phyloP scores from a whole-genome alignment of 2,888 invertebrate species.

The Leptopterna dolabrata region DNA sequence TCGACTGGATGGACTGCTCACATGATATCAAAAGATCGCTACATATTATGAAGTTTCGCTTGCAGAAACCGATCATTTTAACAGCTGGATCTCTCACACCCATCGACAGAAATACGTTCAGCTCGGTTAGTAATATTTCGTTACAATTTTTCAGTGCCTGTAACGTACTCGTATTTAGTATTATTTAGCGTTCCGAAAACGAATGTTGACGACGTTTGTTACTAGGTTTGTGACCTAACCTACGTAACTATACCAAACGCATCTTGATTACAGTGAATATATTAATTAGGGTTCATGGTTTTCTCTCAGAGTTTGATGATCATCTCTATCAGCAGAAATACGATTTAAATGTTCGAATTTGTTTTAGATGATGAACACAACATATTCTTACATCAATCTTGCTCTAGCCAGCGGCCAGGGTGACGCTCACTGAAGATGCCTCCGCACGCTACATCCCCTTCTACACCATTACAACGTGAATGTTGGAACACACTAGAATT shows the following conservation, averaged over 20 bases:
- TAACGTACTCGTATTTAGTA: no score
- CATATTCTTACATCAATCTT: slow-evolving; percentile 10
- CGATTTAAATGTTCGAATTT: not conserved
- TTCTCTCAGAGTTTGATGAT: no score
- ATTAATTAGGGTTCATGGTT: no score
- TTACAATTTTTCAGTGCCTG: not conserved
- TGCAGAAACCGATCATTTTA: not conserved
- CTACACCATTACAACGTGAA: no score
- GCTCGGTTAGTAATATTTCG: not conserved
- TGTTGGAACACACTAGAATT: no score
- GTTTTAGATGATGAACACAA: slow-evolving; percentile 15
- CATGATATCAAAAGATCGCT: not conserved
- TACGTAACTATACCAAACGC: no score
- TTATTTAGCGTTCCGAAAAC: no score
- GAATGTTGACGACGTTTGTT: no score
- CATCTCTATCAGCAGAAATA: no score
- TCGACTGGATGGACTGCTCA: slow-evolving; percentile 11
- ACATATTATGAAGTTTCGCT: not conserved
- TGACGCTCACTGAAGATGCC: not conserved
- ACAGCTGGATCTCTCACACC: slow-evolving; percentile 4
- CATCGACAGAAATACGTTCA: slow-evolving; percentile 1
- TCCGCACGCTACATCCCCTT: not conserved
- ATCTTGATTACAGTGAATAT: no score
- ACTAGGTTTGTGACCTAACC: no score
- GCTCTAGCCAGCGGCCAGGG: not conserved